phyloP scores from a whole-genome alignment of 2,888 invertebrate genomes.

The Plusia festucae region DNA sequence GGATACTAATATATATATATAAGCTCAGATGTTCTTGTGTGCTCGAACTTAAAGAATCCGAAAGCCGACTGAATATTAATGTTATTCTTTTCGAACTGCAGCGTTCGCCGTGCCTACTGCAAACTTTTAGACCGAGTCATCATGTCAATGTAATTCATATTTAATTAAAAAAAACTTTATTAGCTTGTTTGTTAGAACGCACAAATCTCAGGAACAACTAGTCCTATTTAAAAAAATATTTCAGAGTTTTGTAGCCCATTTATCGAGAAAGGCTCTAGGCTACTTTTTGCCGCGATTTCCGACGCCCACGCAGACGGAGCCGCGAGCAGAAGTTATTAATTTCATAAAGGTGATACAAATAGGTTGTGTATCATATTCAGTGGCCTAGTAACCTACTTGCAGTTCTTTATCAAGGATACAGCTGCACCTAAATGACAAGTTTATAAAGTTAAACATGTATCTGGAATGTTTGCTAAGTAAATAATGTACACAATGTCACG shows the following conservation, averaged over 20 bases:
- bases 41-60: neutral
- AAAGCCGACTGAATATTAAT: too few species aligned
- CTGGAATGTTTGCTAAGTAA: neutral
- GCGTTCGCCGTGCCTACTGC: neutral
- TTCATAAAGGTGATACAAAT: conserved; percentile 17
- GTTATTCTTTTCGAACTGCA: neutral
- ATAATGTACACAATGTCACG: conserved; percentile 2
- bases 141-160: conserved; percentile 36
- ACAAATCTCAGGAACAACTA: too few species aligned
- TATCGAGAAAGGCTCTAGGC: too few species aligned
- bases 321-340: too few species aligned
- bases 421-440: conserved; percentile 9
- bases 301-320: too few species aligned
- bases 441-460: conserved; percentile 12
- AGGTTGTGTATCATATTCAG: conserved; percentile 15
- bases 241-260: too few species aligned
- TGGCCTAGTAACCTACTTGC: conserved; percentile 39
- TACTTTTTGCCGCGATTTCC: too few species aligned
- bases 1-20: too few species aligned
- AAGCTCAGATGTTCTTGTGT: too few species aligned
- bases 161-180: too few species aligned
- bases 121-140: conserved; percentile 3
- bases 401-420: conserved; percentile 25
- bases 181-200: too few species aligned
- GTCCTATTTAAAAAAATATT: too few species aligned